A percentile compares a stretch with the other conserved stretches of the same genome.
Evolutionary conservation across 2,113 vertebrate species (phyloP).

Genomic region (Ptilorrhoa leucosticta): DNA sequence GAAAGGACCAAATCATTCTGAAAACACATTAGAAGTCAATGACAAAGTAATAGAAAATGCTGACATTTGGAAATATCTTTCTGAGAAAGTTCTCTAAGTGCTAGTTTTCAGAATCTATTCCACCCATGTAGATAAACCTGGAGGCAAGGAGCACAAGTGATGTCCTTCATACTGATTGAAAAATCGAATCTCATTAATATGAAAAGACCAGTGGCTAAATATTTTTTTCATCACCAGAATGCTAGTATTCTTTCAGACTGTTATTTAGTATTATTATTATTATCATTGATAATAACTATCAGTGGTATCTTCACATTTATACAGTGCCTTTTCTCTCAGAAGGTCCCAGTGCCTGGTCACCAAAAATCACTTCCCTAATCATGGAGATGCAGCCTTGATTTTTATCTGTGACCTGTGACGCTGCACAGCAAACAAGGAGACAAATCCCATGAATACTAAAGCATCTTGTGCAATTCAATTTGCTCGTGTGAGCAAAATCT

Average conservation of each 20-base stretch:
- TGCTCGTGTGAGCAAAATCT: not conserved
- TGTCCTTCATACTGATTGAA: conserved; percentile 32
- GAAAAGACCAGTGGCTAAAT: not conserved
- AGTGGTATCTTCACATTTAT: not conserved
- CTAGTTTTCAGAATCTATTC: conserved; percentile 50
- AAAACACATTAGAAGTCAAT: conserved; percentile 72
- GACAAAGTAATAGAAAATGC: conserved; percentile 75
- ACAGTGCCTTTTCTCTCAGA: not conserved
- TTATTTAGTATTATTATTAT: not conserved
- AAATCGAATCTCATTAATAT: conserved; percentile 47
- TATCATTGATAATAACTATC: not conserved
- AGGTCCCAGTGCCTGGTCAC: not conserved
- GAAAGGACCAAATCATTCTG: conserved; percentile 68
- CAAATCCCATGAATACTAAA: conserved; percentile 32
- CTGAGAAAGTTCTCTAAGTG: conserved; percentile 55
- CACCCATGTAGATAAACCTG: not conserved
- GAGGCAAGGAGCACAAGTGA: conserved; percentile 30
- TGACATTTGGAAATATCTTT: conserved; percentile 67
- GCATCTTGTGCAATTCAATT: not conserved
- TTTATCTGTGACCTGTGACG: conserved; percentile 22
- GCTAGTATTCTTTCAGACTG: not conserved
- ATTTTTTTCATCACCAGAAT: not conserved
- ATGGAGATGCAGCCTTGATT: not conserved
- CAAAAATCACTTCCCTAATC: conserved; percentile 11
- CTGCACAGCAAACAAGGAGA: not conserved